phyloP scores from a whole-genome alignment of 2,888 invertebrate genomes.

The Aporophyla nigra region DNA sequence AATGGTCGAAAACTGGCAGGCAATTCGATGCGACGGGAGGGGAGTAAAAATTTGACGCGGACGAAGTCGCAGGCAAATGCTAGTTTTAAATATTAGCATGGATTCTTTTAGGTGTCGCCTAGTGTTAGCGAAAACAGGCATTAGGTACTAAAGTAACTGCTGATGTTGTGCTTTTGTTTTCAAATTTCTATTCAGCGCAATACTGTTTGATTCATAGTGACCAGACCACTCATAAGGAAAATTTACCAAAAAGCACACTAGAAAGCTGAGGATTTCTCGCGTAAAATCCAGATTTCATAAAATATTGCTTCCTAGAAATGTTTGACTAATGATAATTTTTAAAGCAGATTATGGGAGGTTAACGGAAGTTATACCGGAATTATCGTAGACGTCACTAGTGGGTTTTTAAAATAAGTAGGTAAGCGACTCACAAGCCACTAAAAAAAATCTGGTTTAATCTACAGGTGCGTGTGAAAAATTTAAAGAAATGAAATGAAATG shows the following conservation, averaged over 20 bases:
- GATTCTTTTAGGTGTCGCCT: too few relatives aligned
- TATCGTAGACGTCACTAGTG: conserved; percentile 12
- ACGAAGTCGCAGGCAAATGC: too few relatives aligned
- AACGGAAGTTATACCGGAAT: neutral
- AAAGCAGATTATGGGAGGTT: conserved; percentile 5
- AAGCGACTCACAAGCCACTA: neutral
- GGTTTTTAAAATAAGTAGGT: conserved; percentile 2
- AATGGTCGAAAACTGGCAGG: too few relatives aligned
- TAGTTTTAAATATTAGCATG: too few relatives aligned
- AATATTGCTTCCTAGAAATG: conserved; percentile 24
- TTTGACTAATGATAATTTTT: neutral
- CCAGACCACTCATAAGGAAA: conserved; percentile 16
- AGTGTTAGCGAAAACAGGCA: too few relatives aligned
- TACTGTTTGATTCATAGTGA: neutral
- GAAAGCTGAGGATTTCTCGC: conserved; percentile 12
- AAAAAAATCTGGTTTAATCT: conserved; percentile 9
- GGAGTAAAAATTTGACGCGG: too few relatives aligned
- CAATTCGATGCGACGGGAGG: too few relatives aligned
- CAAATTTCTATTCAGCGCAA: neutral
- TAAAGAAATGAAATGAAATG: too few relatives aligned
- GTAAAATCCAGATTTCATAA: too few relatives aligned
- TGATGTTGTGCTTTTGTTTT: too few relatives aligned
- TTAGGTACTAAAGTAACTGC: too few relatives aligned
- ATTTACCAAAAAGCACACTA: neutral
- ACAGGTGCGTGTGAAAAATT: conserved; percentile 21